Percentiles rank a stretch among this genome's conserved stretches.
Conservation (phyloP, 2,888 invertebrate genomes). For the Andrena hattorfiana region DNA sequence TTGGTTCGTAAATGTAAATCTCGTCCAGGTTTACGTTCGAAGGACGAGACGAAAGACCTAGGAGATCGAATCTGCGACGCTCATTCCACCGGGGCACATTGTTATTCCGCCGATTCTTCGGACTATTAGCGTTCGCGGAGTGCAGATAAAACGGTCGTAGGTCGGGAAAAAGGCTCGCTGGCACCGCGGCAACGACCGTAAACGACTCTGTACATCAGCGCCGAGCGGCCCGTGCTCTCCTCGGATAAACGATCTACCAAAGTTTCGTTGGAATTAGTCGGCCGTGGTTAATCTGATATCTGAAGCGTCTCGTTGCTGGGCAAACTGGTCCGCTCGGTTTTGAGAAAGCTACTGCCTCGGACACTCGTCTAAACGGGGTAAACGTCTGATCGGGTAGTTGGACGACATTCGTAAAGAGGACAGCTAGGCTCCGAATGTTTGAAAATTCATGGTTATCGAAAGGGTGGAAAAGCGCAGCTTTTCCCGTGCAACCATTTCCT, state of each 20-base stretch:
- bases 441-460: not conserved
- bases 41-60: slow-evolving; percentile 35
- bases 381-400: not conserved
- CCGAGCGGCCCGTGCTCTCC: slow-evolving; percentile 5
- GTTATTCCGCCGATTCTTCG: slow-evolving; percentile 57
- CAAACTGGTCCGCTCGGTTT: slow-evolving; percentile 14
- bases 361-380: not conserved
- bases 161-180: slow-evolving; percentile 39
- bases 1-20: slow-evolving; percentile 47
- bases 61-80: slow-evolving; percentile 36
- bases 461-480: too few species aligned
- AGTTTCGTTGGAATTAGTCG: not conserved
- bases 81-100: slow-evolving; percentile 35
- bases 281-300: slow-evolving; percentile 1
- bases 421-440: not conserved
- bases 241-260: not conserved
- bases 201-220: slow-evolving; percentile 29
- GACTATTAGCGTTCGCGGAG: slow-evolving; percentile 49
- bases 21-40: slow-evolving; percentile 7
- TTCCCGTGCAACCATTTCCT: not conserved
- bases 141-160: slow-evolving; percentile 54
- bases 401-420: not conserved
- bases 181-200: slow-evolving; percentile 42
- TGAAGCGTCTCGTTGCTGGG: not conserved
- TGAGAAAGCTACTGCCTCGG: not conserved